Conservation (phyloP, 2,888 invertebrate species). For the Tachina grossa region DNA sequence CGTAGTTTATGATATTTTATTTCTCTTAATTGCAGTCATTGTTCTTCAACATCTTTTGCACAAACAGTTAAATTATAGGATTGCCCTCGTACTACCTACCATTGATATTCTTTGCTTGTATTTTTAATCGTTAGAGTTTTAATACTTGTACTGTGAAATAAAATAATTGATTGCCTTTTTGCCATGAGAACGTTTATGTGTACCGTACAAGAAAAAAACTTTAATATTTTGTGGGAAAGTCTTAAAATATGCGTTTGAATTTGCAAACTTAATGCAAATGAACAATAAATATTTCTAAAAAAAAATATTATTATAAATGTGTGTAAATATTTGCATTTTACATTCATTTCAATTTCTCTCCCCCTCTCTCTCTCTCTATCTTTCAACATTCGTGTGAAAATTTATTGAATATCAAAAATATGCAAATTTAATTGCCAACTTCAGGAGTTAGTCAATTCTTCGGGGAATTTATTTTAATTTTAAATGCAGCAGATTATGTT, state of each 20-base stretch:
- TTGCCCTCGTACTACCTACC: not conserved
- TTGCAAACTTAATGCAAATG: conserved; percentile 42
- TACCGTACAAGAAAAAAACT: not conserved
- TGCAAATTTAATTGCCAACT: conserved; percentile 36
- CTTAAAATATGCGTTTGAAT: conserved; percentile 22
- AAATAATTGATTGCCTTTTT: conserved; percentile 37
- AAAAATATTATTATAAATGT: conserved; percentile 18
- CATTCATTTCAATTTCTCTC: not conserved
- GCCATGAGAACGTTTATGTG: not conserved
- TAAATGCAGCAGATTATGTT: not conserved
- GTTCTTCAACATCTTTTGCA: too few species aligned
- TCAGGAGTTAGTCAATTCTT: not conserved
- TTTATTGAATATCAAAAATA: conserved; percentile 43
- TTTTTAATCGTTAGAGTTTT: not conserved
- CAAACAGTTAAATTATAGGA: not conserved
- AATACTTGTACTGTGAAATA: not conserved
- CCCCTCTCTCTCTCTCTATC: not conserved
- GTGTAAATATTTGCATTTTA: conserved; percentile 35
- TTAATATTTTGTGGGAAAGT: conserved; percentile 22
- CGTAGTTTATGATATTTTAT: too few species aligned
- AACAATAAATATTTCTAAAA: conserved; percentile 35
- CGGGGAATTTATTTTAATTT: not conserved
- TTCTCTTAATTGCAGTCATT: too few species aligned
- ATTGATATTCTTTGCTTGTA: conserved; percentile 2
- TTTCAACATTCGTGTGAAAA: conserved; percentile 16